A percentile compares a stretch with the other conserved stretches of the same genome.
Evolutionary conservation across 2,888 invertebrate species (phyloP).

Genomic region (Cryptus viduatorius): DNA sequence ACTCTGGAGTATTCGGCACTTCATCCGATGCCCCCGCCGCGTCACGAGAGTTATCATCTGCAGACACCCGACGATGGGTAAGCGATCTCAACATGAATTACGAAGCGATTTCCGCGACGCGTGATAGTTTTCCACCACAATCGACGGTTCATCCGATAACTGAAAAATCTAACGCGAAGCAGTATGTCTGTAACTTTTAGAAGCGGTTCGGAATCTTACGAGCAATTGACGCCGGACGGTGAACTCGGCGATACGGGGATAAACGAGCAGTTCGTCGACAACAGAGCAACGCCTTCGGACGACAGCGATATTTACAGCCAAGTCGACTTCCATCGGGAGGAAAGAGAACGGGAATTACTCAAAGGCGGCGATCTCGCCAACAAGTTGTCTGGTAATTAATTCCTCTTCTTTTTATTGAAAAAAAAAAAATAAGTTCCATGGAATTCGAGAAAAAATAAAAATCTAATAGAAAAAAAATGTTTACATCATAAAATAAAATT

Average conservation of each 20-base stretch:
- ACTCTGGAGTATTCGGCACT: conserved; percentile 87
- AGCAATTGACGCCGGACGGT: conserved; percentile 86
- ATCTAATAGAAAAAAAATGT: background rate
- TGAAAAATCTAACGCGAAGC: conserved; percentile 83
- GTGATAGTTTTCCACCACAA: background rate
- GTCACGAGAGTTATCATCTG: conserved; percentile 92
- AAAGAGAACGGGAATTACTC: conserved; percentile 82
- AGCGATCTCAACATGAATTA: conserved; percentile 75
- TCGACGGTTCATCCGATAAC: background rate
- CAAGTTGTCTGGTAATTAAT: conserved; percentile 80
- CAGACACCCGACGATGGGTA: conserved; percentile 86
- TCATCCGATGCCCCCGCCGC: conserved; percentile 91
- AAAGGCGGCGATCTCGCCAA: conserved; percentile 81
- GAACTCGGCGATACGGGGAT: conserved; percentile 82
- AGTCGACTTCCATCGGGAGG: conserved; percentile 88
- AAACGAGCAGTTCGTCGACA: conserved; percentile 83
- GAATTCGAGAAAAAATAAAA: background rate
- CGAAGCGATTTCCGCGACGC: background rate
- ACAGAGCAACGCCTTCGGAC: conserved; percentile 87
- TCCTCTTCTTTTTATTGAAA: conserved; percentile 4
- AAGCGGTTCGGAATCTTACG: conserved; percentile 87
- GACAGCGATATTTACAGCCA: conserved; percentile 89
- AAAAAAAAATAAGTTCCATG: background rate
- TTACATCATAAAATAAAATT: too few species aligned
- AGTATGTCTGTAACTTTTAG: conserved; percentile 85